A percentile compares a stretch with the other conserved stretches of the same genome.
Evolutionary conservation across 2,888 invertebrate genomes (phyloP).

Genomic region (Scaptomyza reducta): DNA sequence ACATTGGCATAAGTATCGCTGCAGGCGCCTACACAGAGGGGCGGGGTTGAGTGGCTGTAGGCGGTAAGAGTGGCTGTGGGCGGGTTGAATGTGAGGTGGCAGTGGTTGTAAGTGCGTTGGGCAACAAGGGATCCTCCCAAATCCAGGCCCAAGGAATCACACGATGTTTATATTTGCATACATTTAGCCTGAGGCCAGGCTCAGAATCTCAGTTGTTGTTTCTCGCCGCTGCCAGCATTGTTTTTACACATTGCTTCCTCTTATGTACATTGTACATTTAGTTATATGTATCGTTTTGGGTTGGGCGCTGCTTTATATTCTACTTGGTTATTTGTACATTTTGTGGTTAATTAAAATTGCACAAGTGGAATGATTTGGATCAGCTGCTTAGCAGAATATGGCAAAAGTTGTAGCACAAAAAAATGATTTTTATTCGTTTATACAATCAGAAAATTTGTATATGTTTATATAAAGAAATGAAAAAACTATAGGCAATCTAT

Average conservation of each 20-base stretch:
- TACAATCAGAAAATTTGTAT: neutral
- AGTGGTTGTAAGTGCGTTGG: neutral
- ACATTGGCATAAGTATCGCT: slow-evolving; percentile 74
- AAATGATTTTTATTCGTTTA: neutral
- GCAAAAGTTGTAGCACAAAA: neutral
- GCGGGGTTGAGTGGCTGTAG: slow-evolving; percentile 8
- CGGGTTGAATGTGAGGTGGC: neutral
- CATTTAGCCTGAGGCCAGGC: slow-evolving; percentile 70
- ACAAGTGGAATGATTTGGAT: slow-evolving; percentile 29
- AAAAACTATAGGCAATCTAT: too few species aligned
- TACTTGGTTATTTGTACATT: slow-evolving; percentile 53
- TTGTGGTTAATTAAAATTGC: slow-evolving; percentile 70
- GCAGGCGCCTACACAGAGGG: slow-evolving; percentile 59
- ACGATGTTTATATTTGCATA: slow-evolving; percentile 77
- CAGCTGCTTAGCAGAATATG: slow-evolving; percentile 11
- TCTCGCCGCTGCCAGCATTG: slow-evolving; percentile 47
- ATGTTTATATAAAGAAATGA: too few species aligned
- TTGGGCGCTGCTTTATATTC: slow-evolving; percentile 38
- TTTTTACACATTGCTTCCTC: slow-evolving; percentile 65
- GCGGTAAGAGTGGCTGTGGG: slow-evolving; percentile 1
- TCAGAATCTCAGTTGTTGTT: slow-evolving; percentile 32
- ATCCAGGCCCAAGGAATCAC: slow-evolving; percentile 50
- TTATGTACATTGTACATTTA: slow-evolving; percentile 44
- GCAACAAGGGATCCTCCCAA: slow-evolving; percentile 1
- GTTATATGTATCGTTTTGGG: neutral